phyloP scores from a whole-genome alignment of 2,888 invertebrate genomes.

The Tachina grossa region DNA sequence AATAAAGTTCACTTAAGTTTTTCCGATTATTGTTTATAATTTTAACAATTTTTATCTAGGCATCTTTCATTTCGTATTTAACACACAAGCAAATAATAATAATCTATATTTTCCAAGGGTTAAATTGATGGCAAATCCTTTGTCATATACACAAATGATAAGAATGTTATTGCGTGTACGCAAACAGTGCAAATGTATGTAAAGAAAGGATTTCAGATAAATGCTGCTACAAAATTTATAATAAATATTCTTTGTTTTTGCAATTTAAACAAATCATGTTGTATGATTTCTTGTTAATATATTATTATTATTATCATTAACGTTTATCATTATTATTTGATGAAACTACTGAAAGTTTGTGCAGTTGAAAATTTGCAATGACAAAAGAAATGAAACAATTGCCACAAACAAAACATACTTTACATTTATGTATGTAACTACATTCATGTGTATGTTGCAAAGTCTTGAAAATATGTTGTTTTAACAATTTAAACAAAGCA shows the following conservation, averaged over 20 bases:
- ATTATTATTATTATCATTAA: conserved; percentile 8
- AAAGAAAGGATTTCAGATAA: conserved; percentile 19
- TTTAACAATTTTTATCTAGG: too few species aligned
- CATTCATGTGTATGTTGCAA: not conserved
- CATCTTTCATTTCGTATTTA: too few species aligned
- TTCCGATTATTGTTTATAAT: too few species aligned
- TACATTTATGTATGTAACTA: too few species aligned
- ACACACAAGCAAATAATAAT: too few species aligned
- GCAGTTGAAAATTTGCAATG: conserved; percentile 37
- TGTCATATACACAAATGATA: conserved; percentile 3
- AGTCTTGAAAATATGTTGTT: conserved; percentile 22
- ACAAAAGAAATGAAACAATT: conserved; percentile 30
- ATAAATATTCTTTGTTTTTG: conserved; percentile 3
- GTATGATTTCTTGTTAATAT: conserved; percentile 24
- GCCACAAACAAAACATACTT: not conserved
- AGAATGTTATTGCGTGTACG: conserved; percentile 13
- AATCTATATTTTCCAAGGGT: conserved; percentile 5
- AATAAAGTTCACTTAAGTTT: too few species aligned
- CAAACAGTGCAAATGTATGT: not conserved
- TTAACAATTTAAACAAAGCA: conserved; percentile 11
- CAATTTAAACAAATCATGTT: conserved; percentile 40
- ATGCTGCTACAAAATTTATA: conserved; percentile 16
- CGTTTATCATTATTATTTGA: conserved; percentile 28
- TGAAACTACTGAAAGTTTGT: conserved; percentile 42
- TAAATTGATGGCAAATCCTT: conserved; percentile 31